Evolutionary conservation across 2,797 vertebrate species (phyloP).

Genomic region (Hyperoplus immaculatus): DNA sequence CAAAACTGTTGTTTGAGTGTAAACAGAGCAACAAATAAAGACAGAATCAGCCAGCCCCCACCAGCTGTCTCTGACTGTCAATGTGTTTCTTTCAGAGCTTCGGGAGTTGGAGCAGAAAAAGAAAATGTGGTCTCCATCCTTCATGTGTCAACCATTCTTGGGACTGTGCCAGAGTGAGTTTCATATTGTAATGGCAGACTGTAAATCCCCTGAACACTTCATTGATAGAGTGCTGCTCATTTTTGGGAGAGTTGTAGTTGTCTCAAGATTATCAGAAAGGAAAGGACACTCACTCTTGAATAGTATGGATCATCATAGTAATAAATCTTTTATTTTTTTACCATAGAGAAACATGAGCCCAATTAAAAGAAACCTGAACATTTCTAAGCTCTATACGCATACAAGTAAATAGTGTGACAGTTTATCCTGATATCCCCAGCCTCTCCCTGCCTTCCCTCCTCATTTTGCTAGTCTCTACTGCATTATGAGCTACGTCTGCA

Average conservation of each 20-base stretch:
- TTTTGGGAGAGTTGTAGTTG: neutral
- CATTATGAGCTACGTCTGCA: constrained; percentile 36
- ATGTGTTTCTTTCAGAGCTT: constrained; percentile 67
- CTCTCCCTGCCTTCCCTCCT: neutral
- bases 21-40: constrained; percentile 52
- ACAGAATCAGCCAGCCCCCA: constrained; percentile 19
- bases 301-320: neutral
- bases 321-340: neutral
- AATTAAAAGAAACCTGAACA: neutral
- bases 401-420: neutral
- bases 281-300: neutral
- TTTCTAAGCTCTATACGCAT: neutral
- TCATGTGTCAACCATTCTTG: constrained; percentile 31
- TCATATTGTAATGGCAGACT: constrained; percentile 8
- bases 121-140: constrained; percentile 71
- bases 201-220: neutral
- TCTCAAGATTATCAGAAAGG: constrained; percentile 5
- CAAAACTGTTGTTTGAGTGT: constrained; percentile 41
- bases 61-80: constrained; percentile 35
- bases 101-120: constrained; percentile 43
- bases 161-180: constrained; percentile 71
- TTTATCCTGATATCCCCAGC: neutral
- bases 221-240: constrained; percentile 15
- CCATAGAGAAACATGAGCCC: neutral
- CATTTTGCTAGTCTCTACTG: constrained; percentile 6